Evolutionary conservation across 2,888 invertebrate genomes (phyloP), one percentile per base, ranked within the genome.

Genomic region (Drosophila macrospina): DNA sequence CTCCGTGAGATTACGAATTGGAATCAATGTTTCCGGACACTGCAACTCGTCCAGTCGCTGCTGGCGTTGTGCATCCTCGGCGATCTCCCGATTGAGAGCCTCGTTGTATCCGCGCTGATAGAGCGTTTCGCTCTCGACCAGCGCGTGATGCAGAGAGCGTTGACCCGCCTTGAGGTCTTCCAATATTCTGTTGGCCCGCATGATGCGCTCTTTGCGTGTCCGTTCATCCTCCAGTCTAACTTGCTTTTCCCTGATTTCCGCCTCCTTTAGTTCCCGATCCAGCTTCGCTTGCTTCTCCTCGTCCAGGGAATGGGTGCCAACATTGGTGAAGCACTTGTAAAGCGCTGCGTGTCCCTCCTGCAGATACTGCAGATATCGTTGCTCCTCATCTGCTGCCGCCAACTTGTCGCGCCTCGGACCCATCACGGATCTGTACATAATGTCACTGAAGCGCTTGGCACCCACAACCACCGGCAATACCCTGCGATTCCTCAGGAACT

Each of bases 91-190:
- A 37, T 88, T 80, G 4, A 88, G 30, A 0, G 24, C 50, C 20
- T 74, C 65, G 10, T 80, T 55, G 13, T 41, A 80, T 0, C 48
- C 39, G 3, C 83, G 63, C 30, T 74, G 80, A 37, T 72, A 60
- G 6, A 68, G 24, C 20, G 63, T 47, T 15, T 84, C 84, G 39
- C 88, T 73, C 13, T 66, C 32, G 0, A 80, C 30, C 5, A 69
- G 20, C 0, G 78, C 88, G 41, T 47, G 67, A n/a, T 63, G 74
- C 1, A 84, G 39, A 0, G 69, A 65, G 0, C 52, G 26, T 7
- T 64, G 80, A 7, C 86, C 88, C 0, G 71, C 65, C 45, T 85
- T 85, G 24, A 85, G n/a, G 16, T 66, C 34, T 0, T 86, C 54
- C 16, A 88, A 10, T 24, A 85, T 60, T 1, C 26, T 32, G 5